phyloP scores from a whole-genome alignment of 2,113 vertebrate species.

The Esox niger region DNA sequence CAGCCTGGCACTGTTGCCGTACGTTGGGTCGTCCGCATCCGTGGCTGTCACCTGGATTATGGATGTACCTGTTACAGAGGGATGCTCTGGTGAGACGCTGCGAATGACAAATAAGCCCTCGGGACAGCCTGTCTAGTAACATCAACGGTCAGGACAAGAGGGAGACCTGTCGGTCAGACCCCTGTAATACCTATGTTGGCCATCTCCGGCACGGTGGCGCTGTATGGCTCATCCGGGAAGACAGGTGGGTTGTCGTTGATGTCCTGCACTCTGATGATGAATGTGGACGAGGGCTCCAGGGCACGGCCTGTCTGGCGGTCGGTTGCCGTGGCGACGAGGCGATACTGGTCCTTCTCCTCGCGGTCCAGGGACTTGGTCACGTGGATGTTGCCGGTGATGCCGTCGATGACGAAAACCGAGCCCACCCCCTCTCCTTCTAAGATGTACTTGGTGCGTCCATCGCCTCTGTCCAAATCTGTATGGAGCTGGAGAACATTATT shows the following conservation, averaged over 20 bases:
- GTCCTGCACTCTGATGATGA: slow-evolving; percentile 89
- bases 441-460: slow-evolving; percentile 81
- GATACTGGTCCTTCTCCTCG: slow-evolving; percentile 88
- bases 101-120: neutral
- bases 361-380: slow-evolving; percentile 88
- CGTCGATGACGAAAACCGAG: slow-evolving; percentile 87
- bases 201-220: slow-evolving; percentile 86
- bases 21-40: slow-evolving; percentile 85
- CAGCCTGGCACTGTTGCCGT: slow-evolving; percentile 85
- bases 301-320: slow-evolving; percentile 80
- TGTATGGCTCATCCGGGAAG: slow-evolving; percentile 78
- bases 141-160: neutral
- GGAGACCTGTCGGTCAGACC: neutral
- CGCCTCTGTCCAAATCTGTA: slow-evolving; percentile 84
- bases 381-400: slow-evolving; percentile 86
- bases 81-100: slow-evolving; percentile 12
- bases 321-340: slow-evolving; percentile 80
- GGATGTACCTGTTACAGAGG: slow-evolving; percentile 63
- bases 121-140: neutral
- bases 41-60: slow-evolving; percentile 83
- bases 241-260: slow-evolving; percentile 89
- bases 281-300: slow-evolving; percentile 85
- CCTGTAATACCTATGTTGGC: slow-evolving; percentile 77
- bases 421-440: slow-evolving; percentile 87
- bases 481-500: slow-evolving; percentile 74